phyloP scores from a whole-genome alignment of 2,113 vertebrate species.

The Mobula hypostoma region DNA sequence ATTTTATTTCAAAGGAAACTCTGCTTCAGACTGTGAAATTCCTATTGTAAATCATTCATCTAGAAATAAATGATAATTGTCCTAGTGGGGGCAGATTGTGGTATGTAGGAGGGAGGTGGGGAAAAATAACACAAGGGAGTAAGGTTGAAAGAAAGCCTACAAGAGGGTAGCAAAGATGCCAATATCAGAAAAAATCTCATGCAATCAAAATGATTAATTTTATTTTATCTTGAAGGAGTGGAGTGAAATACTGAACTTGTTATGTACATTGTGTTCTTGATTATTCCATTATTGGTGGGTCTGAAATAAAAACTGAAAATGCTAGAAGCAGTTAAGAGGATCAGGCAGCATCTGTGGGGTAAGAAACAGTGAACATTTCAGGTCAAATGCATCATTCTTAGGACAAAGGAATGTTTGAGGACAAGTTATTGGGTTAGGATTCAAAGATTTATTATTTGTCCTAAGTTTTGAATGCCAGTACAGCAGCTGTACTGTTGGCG shows the following conservation, averaged over 20 bases:
- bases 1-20: not conserved
- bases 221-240: not conserved
- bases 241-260: not conserved
- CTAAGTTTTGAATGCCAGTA: too few species aligned
- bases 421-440: too few species aligned
- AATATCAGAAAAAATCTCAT: not conserved
- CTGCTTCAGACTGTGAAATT: not conserved
- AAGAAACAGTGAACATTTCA: too few species aligned
- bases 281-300: not conserved
- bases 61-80: not conserved
- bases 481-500: too few species aligned
- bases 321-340: too few species aligned
- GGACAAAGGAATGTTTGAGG: too few species aligned
- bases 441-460: too few species aligned
- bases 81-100: not conserved
- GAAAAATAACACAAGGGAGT: not conserved
- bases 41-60: not conserved
- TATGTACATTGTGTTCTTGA: not conserved
- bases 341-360: too few species aligned
- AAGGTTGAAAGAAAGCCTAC: not conserved
- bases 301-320: too few species aligned
- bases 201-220: not conserved
- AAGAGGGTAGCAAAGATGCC: not conserved
- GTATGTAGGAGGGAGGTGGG: not conserved
- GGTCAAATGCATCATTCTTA: too few species aligned